Conservation (phyloP, 37 sponge, comb jelly and placozoan genomes). For the Agelas oroides region DNA sequence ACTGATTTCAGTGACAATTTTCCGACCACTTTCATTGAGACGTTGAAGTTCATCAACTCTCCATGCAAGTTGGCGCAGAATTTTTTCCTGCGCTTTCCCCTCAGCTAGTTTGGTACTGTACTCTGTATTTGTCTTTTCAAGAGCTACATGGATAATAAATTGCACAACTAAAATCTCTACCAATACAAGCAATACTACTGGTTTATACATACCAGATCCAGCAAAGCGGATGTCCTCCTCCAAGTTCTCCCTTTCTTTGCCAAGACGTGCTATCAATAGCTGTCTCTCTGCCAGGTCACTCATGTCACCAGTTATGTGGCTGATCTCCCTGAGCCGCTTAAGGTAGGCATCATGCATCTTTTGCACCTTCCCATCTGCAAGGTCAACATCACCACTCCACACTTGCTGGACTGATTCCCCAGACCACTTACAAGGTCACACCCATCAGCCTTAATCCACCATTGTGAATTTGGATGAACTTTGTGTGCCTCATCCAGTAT, state of each 20-base stretch:
- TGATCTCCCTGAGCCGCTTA: not conserved
- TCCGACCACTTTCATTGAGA: not conserved
- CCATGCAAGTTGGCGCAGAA: not conserved
- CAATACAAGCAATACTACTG: too few species aligned
- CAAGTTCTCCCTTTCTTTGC: too few species aligned
- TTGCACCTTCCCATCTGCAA: not conserved
- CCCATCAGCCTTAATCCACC: conserved; percentile 56
- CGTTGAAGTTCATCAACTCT: conserved; percentile 17
- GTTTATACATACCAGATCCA: too few species aligned
- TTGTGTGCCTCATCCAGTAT: conserved; percentile 21
- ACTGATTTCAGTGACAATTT: not conserved
- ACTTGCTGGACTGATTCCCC: conserved; percentile 6
- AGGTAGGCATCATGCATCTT: not conserved
- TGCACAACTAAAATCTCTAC: too few species aligned
- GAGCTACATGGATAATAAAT: too few species aligned
- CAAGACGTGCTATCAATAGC: too few species aligned
- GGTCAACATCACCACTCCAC: conserved; percentile 47
- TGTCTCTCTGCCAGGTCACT: too few species aligned
- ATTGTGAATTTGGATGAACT: conserved; percentile 26
- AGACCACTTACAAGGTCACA: conserved; percentile 21
- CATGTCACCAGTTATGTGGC: too few species aligned
- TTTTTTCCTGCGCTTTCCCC: not conserved
- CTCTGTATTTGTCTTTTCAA: too few species aligned
- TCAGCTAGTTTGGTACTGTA: too few species aligned
- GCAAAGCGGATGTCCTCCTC: too few species aligned